Percentiles rank a stretch among this genome's conserved stretches.
Conservation (phyloP, 1,140 invertebrate genomes). For the Andrena cerasifolii region DNA sequence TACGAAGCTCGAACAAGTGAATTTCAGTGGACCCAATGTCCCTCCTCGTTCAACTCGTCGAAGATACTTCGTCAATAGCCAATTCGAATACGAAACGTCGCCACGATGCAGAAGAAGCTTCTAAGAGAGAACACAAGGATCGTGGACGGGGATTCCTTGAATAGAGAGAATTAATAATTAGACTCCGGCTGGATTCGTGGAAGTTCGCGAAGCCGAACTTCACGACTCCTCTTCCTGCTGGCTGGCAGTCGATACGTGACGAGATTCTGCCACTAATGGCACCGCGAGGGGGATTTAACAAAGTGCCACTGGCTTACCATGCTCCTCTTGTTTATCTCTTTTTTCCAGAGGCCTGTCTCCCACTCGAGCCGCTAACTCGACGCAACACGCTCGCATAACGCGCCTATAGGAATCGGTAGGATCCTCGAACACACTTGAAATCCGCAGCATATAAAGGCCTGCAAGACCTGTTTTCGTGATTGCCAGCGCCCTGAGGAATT, state of each 20-base stretch:
- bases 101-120: no score
- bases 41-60: no score
- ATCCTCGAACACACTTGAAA: conserved; percentile 40
- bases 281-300: neutral
- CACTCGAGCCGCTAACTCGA: conserved; percentile 17
- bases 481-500: conserved; percentile 50
- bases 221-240: conserved; percentile 9
- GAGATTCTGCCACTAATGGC: conserved; percentile 29
- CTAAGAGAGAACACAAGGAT: no score
- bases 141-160: neutral
- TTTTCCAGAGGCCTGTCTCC: neutral
- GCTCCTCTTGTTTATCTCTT: conserved; percentile 6
- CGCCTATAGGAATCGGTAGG: conserved; percentile 31
- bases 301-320: neutral
- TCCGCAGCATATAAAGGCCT: conserved; percentile 57
- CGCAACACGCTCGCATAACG: neutral
- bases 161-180: conserved; percentile 26
- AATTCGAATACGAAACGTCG: no score
- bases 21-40: no score
- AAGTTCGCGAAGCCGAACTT: neutral
- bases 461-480: conserved; percentile 67
- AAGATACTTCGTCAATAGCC: no score
- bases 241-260: conserved; percentile 17
- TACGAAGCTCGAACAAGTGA: no score
- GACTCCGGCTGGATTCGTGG: conserved; percentile 21